phyloP scores from a whole-genome alignment of 2,797 vertebrate species.

The Passerculus sandwichensis region DNA sequence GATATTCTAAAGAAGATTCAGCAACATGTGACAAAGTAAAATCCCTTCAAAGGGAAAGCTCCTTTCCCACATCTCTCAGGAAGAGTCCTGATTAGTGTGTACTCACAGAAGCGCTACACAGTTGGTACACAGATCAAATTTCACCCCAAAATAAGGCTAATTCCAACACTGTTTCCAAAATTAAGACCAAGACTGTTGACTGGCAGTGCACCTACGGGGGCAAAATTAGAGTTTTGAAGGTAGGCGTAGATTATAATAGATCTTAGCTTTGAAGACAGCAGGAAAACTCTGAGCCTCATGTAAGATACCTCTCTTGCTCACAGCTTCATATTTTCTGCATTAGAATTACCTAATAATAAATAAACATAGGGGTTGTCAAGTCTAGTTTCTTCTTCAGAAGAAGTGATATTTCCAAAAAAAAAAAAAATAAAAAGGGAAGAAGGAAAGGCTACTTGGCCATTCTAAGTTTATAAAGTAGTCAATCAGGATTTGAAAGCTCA shows the following conservation, averaged over 20 bases:
- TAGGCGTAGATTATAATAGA: fast-evolving
- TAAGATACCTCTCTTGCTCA: not conserved
- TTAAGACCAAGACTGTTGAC: not conserved
- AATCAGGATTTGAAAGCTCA: not conserved
- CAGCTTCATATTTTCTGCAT: not conserved
- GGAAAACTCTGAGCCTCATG: not conserved
- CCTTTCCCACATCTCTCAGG: not conserved
- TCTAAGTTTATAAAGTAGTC: not conserved
- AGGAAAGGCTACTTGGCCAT: not conserved
- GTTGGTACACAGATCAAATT: not conserved
- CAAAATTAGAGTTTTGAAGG: not conserved
- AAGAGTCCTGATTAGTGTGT: not conserved
- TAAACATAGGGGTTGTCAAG: not conserved
- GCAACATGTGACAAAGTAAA: not conserved
- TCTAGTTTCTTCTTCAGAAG: not conserved
- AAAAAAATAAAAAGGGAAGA: not conserved
- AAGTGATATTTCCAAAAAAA: not conserved
- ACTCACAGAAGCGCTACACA: not conserved
- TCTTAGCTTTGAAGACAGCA: not conserved
- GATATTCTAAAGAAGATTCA: not conserved
- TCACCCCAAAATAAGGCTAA: not conserved
- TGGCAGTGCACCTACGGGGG: fast-evolving
- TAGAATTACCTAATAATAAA: not conserved
- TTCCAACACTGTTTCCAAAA: not conserved
- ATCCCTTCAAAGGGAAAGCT: not conserved